A percentile compares a stretch with the other conserved stretches of the same genome.
Evolutionary conservation across 2,888 invertebrate genomes (phyloP).

Genomic region (Hypsopygia costalis): DNA sequence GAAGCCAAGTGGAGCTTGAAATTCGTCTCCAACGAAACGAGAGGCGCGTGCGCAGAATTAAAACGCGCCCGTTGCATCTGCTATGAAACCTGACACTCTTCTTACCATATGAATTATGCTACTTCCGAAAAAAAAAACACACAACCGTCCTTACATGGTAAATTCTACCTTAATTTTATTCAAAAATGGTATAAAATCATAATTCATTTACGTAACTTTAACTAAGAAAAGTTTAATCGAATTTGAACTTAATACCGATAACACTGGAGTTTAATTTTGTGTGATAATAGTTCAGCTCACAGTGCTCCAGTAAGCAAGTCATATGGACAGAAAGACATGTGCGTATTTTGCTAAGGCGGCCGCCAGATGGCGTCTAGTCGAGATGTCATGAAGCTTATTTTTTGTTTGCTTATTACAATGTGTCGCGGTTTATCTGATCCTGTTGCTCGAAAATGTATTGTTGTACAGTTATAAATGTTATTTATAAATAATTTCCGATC

Average conservation of each 20-base stretch:
- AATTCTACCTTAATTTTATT: constrained; percentile 27
- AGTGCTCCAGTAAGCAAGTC: constrained; percentile 40
- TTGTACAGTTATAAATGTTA: constrained; percentile 9
- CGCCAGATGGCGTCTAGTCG: constrained; percentile 55
- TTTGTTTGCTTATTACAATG: constrained; percentile 38
- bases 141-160: constrained; percentile 20
- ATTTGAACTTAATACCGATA: constrained; percentile 11
- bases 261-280: constrained; percentile 12
- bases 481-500: not conserved
- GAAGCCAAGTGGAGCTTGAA: constrained; percentile 34
- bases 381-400: constrained; percentile 47
- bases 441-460: constrained; percentile 33
- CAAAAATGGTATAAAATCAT: constrained; percentile 14
- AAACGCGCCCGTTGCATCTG: constrained; percentile 54
- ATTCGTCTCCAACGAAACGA: constrained; percentile 24
- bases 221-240: constrained; percentile 2
- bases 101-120: constrained; percentile 67
- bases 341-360: constrained; percentile 56
- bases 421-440: constrained; percentile 54
- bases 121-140: constrained; percentile 66
- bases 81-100: constrained; percentile 71
- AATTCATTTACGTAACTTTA: not conserved
- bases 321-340: constrained; percentile 66
- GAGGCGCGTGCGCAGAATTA: constrained; percentile 60
- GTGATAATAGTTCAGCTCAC: constrained; percentile 22